Evolutionary conservation across 2,113 vertebrate species (phyloP), one percentile per base, ranked within the genome.

Genomic region (Genyomyrus donnyi): DNA sequence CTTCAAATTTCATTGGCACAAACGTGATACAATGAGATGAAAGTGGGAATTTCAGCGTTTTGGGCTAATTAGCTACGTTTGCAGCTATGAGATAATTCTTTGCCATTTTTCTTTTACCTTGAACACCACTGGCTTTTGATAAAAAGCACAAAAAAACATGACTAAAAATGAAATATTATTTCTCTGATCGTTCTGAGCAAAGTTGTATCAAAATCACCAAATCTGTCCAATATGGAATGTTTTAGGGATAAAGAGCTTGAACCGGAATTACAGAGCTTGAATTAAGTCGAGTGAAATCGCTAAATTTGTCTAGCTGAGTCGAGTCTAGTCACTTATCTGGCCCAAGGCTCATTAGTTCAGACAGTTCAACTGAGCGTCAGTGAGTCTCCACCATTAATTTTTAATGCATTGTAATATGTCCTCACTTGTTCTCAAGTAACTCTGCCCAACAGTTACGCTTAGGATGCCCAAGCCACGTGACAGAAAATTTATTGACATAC

Each of bases 371-470:
- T 8, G 74, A 39, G 74, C 74, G 27, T 42, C 74, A 80, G 74
- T 80, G 74, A 80, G 74, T 80, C 74, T 80, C 74, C 74, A 80
- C 74, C 35, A 80, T 80, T 42, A 42, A 80, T 42, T 80, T 80
- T 80, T 80, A 42, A 80, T 80, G 35, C 6, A 15, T 19, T 42
- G 74, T 80, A 80, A 80, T 80, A 80, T 42, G 31, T 80, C 74
- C 74, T 80, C 35, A 80, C 74, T 80, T 80, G 35, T 80, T 80
- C 74, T 19, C 74, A 80, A 80, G 35, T 19, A 42, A 80, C 35
- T 80, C 35, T 80, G 35, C 35, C 74, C 74, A 80, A 42, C 31
- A 80, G 35, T 42, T 42, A 80, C 2, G 5, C 31, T 80, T 42
- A 42, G 39, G 15, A 19, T 42, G 74, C 74, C 35, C 15, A 0